Conservation (phyloP, 1,140 invertebrate species). For the Lasaia peninsularis region DNA sequence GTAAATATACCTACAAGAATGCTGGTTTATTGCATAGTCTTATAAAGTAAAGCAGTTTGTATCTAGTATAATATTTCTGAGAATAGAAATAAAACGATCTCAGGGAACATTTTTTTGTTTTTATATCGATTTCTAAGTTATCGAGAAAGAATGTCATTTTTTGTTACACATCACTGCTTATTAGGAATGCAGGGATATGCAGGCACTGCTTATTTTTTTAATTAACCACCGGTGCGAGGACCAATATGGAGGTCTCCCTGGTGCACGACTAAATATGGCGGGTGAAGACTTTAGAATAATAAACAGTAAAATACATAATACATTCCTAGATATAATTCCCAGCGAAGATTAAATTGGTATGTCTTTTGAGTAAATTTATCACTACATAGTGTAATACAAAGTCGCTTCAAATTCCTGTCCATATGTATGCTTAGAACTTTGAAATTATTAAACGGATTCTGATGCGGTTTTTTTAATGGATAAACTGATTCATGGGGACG, state of each 20-base stretch:
- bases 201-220: slow-evolving; percentile 19
- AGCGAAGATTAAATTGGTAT: slow-evolving; percentile 33
- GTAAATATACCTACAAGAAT: too few species aligned
- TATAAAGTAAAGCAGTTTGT: too few species aligned
- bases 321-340: slow-evolving; percentile 32
- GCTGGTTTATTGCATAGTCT: too few species aligned
- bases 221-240: slow-evolving; percentile 16
- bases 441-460: too few species aligned
- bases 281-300: slow-evolving; percentile 34
- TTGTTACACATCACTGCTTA: slow-evolving; percentile 21
- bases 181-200: slow-evolving; percentile 28
- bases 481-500: too few species aligned
- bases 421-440: too few species aligned
- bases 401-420: too few species aligned
- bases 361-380: slow-evolving; percentile 25
- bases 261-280: slow-evolving; percentile 36
- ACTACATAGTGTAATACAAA: too few species aligned
- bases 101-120: neutral
- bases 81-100: neutral
- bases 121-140: slow-evolving; percentile 9
- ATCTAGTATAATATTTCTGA: too few species aligned
- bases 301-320: slow-evolving; percentile 24
- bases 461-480: too few species aligned
- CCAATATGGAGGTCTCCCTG: slow-evolving; percentile 37
- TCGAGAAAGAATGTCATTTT: slow-evolving; percentile 20